Evolutionary conservation across 2,888 invertebrate genomes (phyloP).

Genomic region (Drosophila sordidapex): DNA sequence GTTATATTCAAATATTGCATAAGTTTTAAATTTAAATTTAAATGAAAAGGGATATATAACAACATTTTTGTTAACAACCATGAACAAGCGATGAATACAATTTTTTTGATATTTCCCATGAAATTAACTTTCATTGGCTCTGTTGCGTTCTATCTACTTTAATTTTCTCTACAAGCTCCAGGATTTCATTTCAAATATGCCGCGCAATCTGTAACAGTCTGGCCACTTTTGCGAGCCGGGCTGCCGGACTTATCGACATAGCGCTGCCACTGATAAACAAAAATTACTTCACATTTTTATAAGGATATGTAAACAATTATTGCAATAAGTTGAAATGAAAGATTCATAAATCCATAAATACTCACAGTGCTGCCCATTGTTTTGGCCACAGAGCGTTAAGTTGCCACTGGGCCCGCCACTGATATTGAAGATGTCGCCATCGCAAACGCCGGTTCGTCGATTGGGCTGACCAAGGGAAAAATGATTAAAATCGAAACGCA

Average conservation of each 20-base stretch:
- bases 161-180: neutral
- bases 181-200: neutral
- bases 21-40: neutral
- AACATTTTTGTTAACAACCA: neutral
- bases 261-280: neutral
- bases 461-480: slow-evolving; percentile 94
- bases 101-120: neutral
- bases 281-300: neutral
- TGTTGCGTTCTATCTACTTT: neutral
- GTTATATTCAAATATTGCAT: neutral
- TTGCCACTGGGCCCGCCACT: slow-evolving; percentile 86
- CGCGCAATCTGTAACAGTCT: neutral
- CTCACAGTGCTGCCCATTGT: slow-evolving; percentile 93
- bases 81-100: neutral
- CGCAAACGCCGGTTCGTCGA: slow-evolving; percentile 91
- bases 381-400: slow-evolving; percentile 91
- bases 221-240: neutral
- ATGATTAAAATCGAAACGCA: slow-evolving; percentile 93
- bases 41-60: neutral
- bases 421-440: slow-evolving; percentile 89
- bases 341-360: slow-evolving; percentile 38
- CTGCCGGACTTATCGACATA: neutral
- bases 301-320: too few relatives aligned
- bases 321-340: neutral
- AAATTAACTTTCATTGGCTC: neutral